A percentile compares a stretch with the other conserved stretches of the same genome.
phyloP scores from a whole-genome alignment of 2,113 vertebrate genomes.

The Rhea pennata region DNA sequence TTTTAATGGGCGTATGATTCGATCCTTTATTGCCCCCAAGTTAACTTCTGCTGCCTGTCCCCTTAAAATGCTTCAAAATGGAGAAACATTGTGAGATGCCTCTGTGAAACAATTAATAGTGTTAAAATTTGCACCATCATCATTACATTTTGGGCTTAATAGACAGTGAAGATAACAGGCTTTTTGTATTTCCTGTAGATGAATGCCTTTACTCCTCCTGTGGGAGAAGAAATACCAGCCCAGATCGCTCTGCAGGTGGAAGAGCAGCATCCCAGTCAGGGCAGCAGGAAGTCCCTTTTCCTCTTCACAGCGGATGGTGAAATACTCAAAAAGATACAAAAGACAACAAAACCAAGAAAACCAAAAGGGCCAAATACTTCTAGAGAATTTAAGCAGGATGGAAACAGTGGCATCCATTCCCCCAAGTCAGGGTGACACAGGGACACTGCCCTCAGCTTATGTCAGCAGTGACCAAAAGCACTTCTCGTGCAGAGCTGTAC shows the following conservation, averaged over 20 bases:
- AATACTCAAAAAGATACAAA: background rate
- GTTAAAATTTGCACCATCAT: background rate
- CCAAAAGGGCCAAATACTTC: background rate
- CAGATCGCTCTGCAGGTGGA: background rate
- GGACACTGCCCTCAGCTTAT: background rate
- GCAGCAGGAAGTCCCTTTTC: background rate
- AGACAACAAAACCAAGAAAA: background rate
- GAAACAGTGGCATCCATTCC: too few species aligned
- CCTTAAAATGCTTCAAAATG: background rate
- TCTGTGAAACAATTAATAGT: background rate
- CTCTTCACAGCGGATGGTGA: background rate
- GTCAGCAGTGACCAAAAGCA: background rate
- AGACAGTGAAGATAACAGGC: background rate
- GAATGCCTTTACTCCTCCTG: background rate
- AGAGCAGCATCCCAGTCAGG: background rate
- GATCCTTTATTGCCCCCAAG: background rate
- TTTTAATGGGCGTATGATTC: background rate
- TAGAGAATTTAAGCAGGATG: background rate
- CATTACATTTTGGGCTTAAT: background rate
- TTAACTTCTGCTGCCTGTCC: background rate
- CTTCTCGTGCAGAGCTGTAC: background rate
- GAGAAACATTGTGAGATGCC: background rate
- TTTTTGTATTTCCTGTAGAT: background rate
- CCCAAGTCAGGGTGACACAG: background rate
- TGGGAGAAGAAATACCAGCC: background rate